Evolutionary conservation across 1,140 invertebrate genomes (phyloP).

Genomic region (Himalopsyche phryganea): DNA sequence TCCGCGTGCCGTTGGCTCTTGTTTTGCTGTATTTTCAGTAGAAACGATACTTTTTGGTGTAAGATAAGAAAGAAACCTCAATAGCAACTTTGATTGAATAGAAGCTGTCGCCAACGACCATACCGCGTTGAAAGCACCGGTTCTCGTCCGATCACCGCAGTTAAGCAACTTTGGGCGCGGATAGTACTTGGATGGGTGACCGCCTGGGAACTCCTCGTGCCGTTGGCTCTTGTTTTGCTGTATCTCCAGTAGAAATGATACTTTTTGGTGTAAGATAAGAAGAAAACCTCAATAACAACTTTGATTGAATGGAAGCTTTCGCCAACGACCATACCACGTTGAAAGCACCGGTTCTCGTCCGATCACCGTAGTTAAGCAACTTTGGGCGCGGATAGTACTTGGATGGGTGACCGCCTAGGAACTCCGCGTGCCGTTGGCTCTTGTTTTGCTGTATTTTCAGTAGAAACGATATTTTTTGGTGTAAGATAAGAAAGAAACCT

Average conservation of each 20-base stretch:
- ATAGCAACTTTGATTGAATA: no score
- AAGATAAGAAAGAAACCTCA: no score
- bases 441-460: no score
- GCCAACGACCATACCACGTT: constrained; percentile 12
- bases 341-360: constrained; percentile 27
- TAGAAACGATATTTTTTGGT: no score
- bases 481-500: no score
- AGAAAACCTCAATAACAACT: no score
- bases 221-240: no score
- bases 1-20: constrained; percentile 30
- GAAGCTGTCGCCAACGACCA: constrained; percentile 23
- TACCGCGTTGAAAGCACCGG: constrained; percentile 21
- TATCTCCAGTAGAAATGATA: no score
- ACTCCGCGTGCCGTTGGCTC: constrained; percentile 25
- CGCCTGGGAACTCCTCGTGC: constrained; percentile 24
- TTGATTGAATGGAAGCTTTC: no score
- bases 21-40: no score
- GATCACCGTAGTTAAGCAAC: constrained; percentile 28
- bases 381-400: constrained; percentile 23
- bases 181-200: constrained; percentile 26
- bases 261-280: no score
- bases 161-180: constrained; percentile 24
- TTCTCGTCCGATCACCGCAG: constrained; percentile 29
- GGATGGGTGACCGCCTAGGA: constrained; percentile 26
- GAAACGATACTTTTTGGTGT: no score